Evolutionary conservation across 1,140 invertebrate species (phyloP).

Genomic region (Zelostemma sp.): DNA sequence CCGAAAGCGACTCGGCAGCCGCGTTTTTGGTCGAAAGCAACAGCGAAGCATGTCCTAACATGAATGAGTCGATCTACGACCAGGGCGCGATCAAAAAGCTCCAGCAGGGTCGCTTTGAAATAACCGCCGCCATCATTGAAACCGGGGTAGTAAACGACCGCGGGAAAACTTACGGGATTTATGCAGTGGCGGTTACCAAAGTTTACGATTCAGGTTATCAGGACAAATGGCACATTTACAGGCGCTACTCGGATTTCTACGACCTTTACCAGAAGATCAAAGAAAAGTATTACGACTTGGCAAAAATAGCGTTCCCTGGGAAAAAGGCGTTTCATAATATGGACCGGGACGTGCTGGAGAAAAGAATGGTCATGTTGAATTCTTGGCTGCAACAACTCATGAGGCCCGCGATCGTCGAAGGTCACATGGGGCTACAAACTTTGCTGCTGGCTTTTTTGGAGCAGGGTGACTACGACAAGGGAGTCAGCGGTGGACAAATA

Average conservation of each 20-base stretch:
- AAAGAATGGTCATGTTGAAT: constrained; percentile 87
- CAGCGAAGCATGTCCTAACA: constrained; percentile 51
- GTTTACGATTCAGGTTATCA: constrained; percentile 75
- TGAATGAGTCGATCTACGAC: constrained; percentile 58
- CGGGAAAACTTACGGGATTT: constrained; percentile 89
- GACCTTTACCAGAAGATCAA: constrained; percentile 85
- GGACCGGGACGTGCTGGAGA: constrained; percentile 88
- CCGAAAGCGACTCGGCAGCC: constrained; percentile 48
- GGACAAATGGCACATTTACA: constrained; percentile 84
- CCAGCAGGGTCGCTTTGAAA: constrained; percentile 73
- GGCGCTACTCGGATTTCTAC: constrained; percentile 93
- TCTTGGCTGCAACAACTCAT: constrained; percentile 83
- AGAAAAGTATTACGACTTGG: constrained; percentile 84
- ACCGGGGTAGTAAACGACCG: constrained; percentile 82
- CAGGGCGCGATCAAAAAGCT: constrained; percentile 69
- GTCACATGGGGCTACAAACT: constrained; percentile 77
- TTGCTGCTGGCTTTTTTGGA: constrained; percentile 83
- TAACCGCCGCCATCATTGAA: constrained; percentile 79
- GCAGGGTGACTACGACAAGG: constrained; percentile 83
- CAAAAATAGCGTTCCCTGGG: constrained; percentile 86
- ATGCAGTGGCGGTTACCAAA: constrained; percentile 86
- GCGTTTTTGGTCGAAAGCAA: constrained; percentile 55
- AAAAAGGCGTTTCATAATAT: constrained; percentile 97
- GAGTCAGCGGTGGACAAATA: constrained; percentile 73
- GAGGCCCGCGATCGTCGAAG: constrained; percentile 73